Percentiles rank a stretch among this genome's conserved stretches.
phyloP scores from a whole-genome alignment of 2,797 vertebrate genomes.

The Cacajao melanocephalus region DNA sequence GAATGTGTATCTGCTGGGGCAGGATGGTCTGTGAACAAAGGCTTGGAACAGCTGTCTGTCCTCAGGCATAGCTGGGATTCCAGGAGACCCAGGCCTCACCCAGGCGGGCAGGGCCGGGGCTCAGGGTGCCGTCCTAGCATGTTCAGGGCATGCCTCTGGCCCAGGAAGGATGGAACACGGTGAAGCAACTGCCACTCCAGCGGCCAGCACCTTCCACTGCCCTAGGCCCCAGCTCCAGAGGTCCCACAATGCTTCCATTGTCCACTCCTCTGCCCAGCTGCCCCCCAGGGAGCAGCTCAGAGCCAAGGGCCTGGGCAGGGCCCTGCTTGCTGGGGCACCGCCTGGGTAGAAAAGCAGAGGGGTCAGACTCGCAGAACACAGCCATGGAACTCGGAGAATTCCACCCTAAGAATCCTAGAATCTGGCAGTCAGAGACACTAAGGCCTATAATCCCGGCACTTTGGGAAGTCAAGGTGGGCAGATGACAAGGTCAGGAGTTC shows the following conservation, averaged over 20 bases:
- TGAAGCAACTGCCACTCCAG: neutral
- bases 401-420: neutral
- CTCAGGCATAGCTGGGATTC: neutral
- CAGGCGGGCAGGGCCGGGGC: neutral
- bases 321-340: neutral
- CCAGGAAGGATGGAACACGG: neutral
- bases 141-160: neutral
- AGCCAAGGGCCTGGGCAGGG: neutral
- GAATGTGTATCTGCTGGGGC: neutral
- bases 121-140: neutral
- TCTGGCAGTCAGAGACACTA: neutral
- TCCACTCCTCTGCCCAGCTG: conserved; percentile 9
- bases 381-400: neutral
- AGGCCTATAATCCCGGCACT: no score
- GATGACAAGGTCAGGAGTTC: no score
- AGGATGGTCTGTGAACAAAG: neutral
- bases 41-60: neutral
- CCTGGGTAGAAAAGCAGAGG: neutral
- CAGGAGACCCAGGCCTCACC: neutral
- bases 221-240: neutral
- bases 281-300: neutral
- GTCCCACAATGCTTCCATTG: conserved; percentile 65
- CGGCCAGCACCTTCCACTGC: neutral
- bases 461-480: no score
- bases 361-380: neutral